A percentile compares a stretch with the other conserved stretches of the same genome.
These are phyloP conservation scores for Potamilus streckersoni DNA, from an alignment of 1,140 invertebrate species.

Conservation along the genomic window DNA sequence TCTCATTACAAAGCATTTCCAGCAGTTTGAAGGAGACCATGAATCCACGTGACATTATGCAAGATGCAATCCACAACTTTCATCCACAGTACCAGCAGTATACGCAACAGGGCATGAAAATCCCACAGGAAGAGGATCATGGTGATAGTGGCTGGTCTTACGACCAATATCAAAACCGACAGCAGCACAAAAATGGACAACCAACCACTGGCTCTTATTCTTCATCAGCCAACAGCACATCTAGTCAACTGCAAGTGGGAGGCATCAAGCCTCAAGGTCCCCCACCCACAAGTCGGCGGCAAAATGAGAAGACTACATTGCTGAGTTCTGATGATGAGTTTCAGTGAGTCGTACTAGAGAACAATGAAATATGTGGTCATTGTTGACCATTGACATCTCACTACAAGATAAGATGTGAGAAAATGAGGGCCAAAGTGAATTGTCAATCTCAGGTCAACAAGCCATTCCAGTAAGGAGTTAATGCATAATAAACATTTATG, in stretches of 20 bases:
- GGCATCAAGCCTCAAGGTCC: not conserved
- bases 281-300: slow-evolving; percentile 33
- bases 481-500: too few species aligned
- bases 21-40: slow-evolving; percentile 99
- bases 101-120: slow-evolving; percentile 83
- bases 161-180: slow-evolving; percentile 50
- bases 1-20: slow-evolving; percentile 99
- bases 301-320: slow-evolving; percentile 96
- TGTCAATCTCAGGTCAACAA: too few species aligned
- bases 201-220: slow-evolving; percentile 7
- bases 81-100: slow-evolving; percentile 99
- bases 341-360: slow-evolving; percentile 73
- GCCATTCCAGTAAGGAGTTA: too few species aligned
- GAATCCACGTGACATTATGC: slow-evolving; percentile 99
- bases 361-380: too few species aligned
- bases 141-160: slow-evolving; percentile 47
- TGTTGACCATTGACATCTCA: too few species aligned
- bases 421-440: too few species aligned
- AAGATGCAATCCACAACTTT: slow-evolving; percentile 99
- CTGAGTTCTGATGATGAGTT: slow-evolving; percentile 97
- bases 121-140: slow-evolving; percentile 54
- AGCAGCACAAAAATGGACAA: slow-evolving; percentile 24
- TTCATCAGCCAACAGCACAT: not conserved
- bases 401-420: too few species aligned
- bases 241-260: slow-evolving; percentile 4